A percentile compares a stretch with the other conserved stretches of the same genome.
Evolutionary conservation across 2,888 invertebrate species (phyloP).

Genomic region (Polydrusus tereticollis): DNA sequence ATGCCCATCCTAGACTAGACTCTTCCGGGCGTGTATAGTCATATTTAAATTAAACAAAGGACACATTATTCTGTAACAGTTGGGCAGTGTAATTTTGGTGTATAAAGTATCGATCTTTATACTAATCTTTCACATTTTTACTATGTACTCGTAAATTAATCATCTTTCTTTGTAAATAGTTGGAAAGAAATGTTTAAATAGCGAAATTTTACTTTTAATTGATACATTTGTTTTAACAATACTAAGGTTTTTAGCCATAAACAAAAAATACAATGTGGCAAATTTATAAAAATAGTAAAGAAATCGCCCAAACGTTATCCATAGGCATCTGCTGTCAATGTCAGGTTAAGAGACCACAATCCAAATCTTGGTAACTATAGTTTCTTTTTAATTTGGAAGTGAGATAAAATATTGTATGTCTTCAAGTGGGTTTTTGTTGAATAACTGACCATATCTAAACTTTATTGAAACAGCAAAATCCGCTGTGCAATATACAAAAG

Average conservation of each 20-base stretch:
- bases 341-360: not conserved
- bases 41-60: no score
- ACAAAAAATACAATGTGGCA: conserved; percentile 6
- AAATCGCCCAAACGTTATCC: not conserved
- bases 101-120: no score
- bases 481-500: no score
- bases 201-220: conserved; percentile 40
- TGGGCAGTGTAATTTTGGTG: no score
- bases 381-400: not conserved
- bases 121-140: no score
- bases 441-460: not conserved
- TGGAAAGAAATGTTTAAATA: conserved; percentile 21
- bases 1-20: no score
- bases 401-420: not conserved
- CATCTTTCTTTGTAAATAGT: not conserved
- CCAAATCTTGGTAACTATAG: not conserved
- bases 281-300: not conserved
- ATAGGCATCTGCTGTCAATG: not conserved
- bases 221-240: conserved; percentile 31
- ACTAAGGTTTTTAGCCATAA: conserved; percentile 29
- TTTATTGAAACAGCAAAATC: no score
- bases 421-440: not conserved
- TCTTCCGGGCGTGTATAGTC: no score
- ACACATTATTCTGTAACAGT: no score
- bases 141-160: not conserved